These are phyloP conservation scores for Scomber scombrus DNA, from an alignment of 2,113 vertebrate genomes.

Conservation along the genomic window DNA sequence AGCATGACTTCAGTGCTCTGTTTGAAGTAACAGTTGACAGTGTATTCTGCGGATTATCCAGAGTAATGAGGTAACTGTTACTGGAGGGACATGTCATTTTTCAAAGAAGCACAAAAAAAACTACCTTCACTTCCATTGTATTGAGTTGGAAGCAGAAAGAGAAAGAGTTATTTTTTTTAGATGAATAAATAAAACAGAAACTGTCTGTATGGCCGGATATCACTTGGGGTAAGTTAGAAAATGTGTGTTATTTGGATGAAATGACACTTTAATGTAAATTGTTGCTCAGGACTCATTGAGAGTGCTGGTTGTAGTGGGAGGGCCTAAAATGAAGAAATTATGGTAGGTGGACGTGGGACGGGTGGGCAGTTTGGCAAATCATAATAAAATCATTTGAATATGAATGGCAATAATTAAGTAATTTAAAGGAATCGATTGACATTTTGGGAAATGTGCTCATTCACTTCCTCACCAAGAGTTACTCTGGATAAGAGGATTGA, in stretches of 20 bases:
- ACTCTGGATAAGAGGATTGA: not conserved
- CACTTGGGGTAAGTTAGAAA: slow-evolving; percentile 1
- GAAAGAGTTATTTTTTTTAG: not conserved
- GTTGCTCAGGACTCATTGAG: not conserved
- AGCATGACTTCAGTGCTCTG: not conserved
- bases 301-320: not conserved
- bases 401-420: not conserved
- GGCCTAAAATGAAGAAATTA: slow-evolving; percentile 22
- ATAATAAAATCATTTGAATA: not conserved
- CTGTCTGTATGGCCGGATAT: not conserved
- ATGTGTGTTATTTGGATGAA: slow-evolving; percentile 44
- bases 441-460: slow-evolving; percentile 4
- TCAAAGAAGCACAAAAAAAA: not conserved
- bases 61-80: not conserved
- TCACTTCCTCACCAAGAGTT: slow-evolving; percentile 12
- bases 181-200: not conserved
- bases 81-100: not conserved
- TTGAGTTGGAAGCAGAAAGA: not conserved
- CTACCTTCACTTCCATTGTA: not conserved
- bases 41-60: not conserved
- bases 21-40: not conserved
- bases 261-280: slow-evolving; percentile 17
- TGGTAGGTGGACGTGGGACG: slow-evolving; percentile 47
- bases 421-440: slow-evolving; percentile 13
- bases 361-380: slow-evolving; percentile 77